A percentile compares a stretch with the other conserved stretches of the same genome.
phyloP scores from a whole-genome alignment of 2,888 invertebrate species.

The Bellardia pandia region DNA sequence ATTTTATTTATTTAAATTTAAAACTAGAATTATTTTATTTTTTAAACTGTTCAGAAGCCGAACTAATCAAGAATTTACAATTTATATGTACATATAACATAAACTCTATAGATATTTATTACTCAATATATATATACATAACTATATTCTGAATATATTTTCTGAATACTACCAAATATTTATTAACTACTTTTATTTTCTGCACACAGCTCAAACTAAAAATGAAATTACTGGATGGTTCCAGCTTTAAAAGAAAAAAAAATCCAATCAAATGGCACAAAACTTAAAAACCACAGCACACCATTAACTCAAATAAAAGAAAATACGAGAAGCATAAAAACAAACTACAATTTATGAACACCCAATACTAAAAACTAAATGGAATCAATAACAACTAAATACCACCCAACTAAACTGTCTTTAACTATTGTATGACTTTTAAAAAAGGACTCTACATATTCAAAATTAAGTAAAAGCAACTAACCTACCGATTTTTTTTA shows the following conservation, averaged over 20 bases:
- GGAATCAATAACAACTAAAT: conserved; percentile 37
- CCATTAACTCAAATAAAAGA: conserved; percentile 23
- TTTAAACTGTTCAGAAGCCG: too few species aligned
- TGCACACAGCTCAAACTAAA: conserved; percentile 56
- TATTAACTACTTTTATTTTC: conserved; percentile 16
- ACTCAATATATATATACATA: too few species aligned
- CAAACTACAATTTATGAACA: conserved; percentile 39
- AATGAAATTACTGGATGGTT: conserved; percentile 9
- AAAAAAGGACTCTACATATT: conserved; percentile 26
- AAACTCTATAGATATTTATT: too few species aligned
- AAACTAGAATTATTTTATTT: too few species aligned
- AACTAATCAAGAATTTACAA: too few species aligned
- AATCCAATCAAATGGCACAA: conserved; percentile 60
- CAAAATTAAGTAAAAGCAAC: conserved; percentile 38
- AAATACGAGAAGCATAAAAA: conserved; percentile 5
- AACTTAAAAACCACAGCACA: conserved; percentile 52
- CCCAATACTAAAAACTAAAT: conserved; percentile 31
- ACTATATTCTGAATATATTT: too few species aligned
- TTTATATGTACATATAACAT: too few species aligned
- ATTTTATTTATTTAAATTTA: too few species aligned
- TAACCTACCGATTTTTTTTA: conserved; percentile 62
- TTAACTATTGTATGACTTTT: conserved; percentile 23
- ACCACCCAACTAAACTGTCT: conserved; percentile 44
- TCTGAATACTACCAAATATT: background rate
- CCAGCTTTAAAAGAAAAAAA: conserved; percentile 37